Evolutionary conservation across 2,888 invertebrate species (phyloP).

Genomic region (Meiosimyza decipiens): DNA sequence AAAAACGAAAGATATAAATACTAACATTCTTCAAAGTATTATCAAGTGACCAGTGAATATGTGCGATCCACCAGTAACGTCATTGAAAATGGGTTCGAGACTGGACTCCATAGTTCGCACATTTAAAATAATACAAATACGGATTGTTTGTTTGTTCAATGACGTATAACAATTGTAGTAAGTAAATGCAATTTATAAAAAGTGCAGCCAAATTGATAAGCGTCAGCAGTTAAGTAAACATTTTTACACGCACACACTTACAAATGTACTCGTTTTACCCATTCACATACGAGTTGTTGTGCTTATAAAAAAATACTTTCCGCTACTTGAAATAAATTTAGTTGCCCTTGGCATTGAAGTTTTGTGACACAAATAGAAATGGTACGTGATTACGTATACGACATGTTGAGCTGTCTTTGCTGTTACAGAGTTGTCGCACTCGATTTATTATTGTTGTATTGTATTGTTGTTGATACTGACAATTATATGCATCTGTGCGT

Average conservation of each 20-base stretch:
- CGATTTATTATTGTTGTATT: neutral
- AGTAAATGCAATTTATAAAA: neutral
- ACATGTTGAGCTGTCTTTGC: neutral
- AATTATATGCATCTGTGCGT: neutral
- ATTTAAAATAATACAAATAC: too few relatives aligned
- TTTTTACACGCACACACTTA: neutral
- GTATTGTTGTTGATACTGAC: neutral
- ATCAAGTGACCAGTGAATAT: too few relatives aligned
- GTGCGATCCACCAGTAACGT: too few relatives aligned
- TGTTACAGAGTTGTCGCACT: neutral
- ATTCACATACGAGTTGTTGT: neutral
- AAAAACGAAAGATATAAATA: too few relatives aligned
- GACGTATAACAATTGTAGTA: too few relatives aligned
- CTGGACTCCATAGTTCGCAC: too few relatives aligned
- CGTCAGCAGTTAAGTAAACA: neutral
- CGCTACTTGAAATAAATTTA: neutral
- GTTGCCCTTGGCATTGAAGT: neutral
- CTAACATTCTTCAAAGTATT: too few relatives aligned
- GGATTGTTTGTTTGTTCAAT: too few relatives aligned
- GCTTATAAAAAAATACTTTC: neutral
- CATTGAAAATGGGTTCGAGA: too few relatives aligned
- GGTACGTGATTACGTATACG: constrained; percentile 1
- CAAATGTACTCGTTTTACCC: neutral
- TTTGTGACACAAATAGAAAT: neutral
- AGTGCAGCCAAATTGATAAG: neutral